Evolutionary conservation across 2,113 vertebrate genomes (phyloP).

Genomic region (Cnemophilus loriae): DNA sequence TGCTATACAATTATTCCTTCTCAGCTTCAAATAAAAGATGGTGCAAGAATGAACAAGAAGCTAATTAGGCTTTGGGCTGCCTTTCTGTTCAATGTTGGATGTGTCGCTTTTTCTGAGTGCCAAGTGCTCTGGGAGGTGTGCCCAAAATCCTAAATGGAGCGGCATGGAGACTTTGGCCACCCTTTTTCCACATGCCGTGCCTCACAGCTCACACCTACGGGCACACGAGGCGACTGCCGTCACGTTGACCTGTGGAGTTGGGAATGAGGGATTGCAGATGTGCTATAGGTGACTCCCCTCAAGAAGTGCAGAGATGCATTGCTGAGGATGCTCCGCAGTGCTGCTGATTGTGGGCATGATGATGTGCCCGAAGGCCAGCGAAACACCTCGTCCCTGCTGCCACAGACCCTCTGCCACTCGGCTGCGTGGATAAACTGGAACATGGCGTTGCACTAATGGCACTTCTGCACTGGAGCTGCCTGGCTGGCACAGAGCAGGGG

Average conservation of each 20-base stretch:
- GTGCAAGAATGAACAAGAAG: slow-evolving; percentile 54
- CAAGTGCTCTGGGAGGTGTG: slow-evolving; percentile 37
- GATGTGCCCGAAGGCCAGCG: neutral
- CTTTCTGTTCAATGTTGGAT: slow-evolving; percentile 43
- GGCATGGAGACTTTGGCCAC: neutral
- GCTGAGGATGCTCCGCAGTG: neutral
- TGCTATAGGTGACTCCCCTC: neutral
- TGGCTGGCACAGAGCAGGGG: neutral
- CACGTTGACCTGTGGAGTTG: rapidly evolving
- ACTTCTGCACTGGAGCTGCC: neutral
- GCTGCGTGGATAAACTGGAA: neutral
- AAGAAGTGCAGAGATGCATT: neutral
- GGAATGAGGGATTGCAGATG: neutral
- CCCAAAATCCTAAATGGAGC: neutral
- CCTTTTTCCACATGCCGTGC: neutral
- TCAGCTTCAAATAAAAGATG: slow-evolving; percentile 59
- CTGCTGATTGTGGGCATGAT: neutral
- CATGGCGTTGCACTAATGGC: neutral
- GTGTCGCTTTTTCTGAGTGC: neutral
- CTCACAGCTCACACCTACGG: neutral
- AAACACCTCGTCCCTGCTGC: neutral
- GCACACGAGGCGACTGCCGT: neutral
- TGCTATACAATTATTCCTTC: slow-evolving; percentile 44
- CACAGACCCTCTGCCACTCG: neutral
- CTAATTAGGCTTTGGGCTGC: slow-evolving; percentile 51